Evolutionary conservation across 2,888 invertebrate species (phyloP), one percentile per base, ranked within the genome.

Genomic region (Ganaspis brasiliensis): DNA sequence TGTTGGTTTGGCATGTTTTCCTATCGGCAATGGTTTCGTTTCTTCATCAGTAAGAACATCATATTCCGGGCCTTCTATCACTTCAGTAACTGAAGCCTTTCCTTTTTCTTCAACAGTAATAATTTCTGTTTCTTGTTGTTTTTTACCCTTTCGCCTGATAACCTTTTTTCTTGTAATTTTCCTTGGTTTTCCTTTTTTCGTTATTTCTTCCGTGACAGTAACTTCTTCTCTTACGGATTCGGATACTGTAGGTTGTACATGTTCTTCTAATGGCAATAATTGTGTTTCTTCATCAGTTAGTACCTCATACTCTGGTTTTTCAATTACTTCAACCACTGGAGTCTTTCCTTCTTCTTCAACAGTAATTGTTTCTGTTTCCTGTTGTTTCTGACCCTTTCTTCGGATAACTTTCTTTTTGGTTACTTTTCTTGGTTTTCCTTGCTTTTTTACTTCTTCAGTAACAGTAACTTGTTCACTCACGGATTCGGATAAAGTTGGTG

Each of bases 341-440:
- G 92, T 89, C 76, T 92, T 90, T 14, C 88, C 91, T 56, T 91
- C 92, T 56, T 88, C 87, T 63, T 91, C 81, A 40, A 90, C 85
- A 78, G 92, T 92, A 1, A 91, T 83, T 72, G 92, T 92, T 86
- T 92, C 91, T 26, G 92, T 87, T 12, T 92, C 85, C 91, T 26
- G 91, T 91, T 52, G 90, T 63, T 78, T 37, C 12, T 78, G 76
- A 1, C 92, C 93, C 72, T 91, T 91, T 73, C 92, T 92, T 81
- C 92, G 93, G 19, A 31, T 5, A 88, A 91, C 78, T 24, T 85
- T 74, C 72, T 85, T 89, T 12, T 86, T 84, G 3, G 89, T 89
- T 74, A 92, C 91, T 79, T 91, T 91, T 82, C 35, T 2, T 4
- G 31, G 61, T 61, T 61, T 61, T 1, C 63, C 26, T 63, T 16